Evolutionary conservation across 64 coral and sea anemone species (phyloP).

Genomic region (Montipora sp.): DNA sequence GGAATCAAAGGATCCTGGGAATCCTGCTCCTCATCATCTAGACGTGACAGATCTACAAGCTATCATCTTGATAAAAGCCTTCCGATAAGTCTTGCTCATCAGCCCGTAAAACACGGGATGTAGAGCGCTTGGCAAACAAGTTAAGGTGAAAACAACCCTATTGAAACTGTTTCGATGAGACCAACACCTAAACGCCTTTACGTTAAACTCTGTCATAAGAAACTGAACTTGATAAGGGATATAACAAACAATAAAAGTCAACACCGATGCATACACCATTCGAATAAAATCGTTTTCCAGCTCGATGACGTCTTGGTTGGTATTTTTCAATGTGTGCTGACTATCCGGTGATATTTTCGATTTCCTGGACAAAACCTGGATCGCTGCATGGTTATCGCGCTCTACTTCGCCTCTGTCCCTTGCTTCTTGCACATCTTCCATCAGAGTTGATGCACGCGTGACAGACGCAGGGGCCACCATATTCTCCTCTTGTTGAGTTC

Average conservation of each 20-base stretch:
- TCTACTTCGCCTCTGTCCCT: neutral
- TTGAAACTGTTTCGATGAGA: slow-evolving; percentile 3
- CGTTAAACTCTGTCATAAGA: slow-evolving; percentile 32
- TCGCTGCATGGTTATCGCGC: neutral
- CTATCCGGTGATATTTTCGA: neutral
- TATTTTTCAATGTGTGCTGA: neutral
- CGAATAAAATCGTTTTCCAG: slow-evolving; percentile 45
- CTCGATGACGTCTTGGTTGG: slow-evolving; percentile 31
- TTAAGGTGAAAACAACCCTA: slow-evolving; percentile 18
- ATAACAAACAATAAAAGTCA: slow-evolving; percentile 72
- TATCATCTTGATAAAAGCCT: slow-evolving; percentile 47
- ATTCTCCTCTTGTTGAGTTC: neutral
- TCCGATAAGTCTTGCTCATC: slow-evolving; percentile 72
- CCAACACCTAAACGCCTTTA: slow-evolving; percentile 9
- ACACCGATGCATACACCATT: slow-evolving; percentile 66
- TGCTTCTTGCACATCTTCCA: neutral
- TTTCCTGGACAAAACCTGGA: neutral
- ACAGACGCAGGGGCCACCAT: neutral
- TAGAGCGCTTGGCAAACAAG: slow-evolving; percentile 58
- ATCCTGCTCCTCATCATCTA: too few species aligned
- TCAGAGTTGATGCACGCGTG: neutral
- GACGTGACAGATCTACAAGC: slow-evolving; percentile 11
- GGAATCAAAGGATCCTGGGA: too few species aligned
- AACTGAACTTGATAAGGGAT: slow-evolving; percentile 62
- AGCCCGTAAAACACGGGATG: slow-evolving; percentile 72